A percentile compares a stretch with the other conserved stretches of the same genome.
Evolutionary conservation across 2,888 invertebrate species (phyloP).

Genomic region (Tenthredo notha): DNA sequence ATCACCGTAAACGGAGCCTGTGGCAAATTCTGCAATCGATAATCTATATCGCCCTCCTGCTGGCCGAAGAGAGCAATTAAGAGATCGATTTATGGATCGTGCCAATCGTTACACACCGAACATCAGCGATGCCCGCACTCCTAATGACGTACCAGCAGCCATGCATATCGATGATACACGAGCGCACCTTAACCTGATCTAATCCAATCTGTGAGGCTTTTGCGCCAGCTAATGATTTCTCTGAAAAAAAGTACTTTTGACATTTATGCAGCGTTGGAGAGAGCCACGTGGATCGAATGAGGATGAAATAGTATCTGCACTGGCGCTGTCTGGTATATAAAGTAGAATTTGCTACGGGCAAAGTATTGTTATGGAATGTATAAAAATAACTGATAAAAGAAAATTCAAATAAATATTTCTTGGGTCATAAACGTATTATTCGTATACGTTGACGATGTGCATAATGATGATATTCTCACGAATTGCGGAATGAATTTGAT

Average conservation of each 20-base stretch:
- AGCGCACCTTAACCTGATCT: constrained; percentile 30
- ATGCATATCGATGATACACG: constrained; percentile 60
- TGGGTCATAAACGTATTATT: neutral
- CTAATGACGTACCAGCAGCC: constrained; percentile 66
- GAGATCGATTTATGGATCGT: constrained; percentile 71
- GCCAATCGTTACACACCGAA: constrained; percentile 68
- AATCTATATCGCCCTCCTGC: constrained; percentile 28
- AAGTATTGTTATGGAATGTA: neutral
- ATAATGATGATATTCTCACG: neutral
- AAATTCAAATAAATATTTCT: neutral
- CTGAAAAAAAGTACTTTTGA: neutral
- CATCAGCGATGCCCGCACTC: constrained; percentile 61
- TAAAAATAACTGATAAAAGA: neutral
- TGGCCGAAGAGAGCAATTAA: constrained; percentile 65
- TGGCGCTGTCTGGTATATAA: neutral
- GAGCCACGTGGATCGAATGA: neutral
- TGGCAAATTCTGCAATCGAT: constrained; percentile 35
- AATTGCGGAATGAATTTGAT: neutral
- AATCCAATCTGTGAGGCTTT: constrained; percentile 16
- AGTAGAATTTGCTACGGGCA: neutral
- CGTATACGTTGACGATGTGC: neutral
- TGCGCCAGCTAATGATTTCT: constrained; percentile 24
- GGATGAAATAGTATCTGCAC: neutral
- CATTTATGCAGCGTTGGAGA: neutral
- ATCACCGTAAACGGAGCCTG: constrained; percentile 16